A percentile compares a stretch with the other conserved stretches of the same genome.
Evolutionary conservation across 2,888 invertebrate species (phyloP).

Genomic region (Thymelicus lineola): DNA sequence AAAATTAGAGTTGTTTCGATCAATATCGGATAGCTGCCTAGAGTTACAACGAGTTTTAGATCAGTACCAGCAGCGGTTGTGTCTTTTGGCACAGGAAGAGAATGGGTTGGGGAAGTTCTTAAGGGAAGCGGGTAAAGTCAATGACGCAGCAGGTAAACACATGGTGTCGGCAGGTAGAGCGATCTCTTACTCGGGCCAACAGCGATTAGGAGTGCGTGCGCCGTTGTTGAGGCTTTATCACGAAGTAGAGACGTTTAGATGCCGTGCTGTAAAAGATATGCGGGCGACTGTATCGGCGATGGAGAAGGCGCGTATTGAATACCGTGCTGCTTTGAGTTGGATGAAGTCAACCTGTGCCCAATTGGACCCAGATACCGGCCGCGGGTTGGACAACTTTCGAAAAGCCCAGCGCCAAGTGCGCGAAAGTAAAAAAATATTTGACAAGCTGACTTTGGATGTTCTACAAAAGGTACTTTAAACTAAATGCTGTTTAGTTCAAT

Average conservation of each 20-base stretch:
- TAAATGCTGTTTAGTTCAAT: background rate
- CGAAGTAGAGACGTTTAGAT: conserved; percentile 98
- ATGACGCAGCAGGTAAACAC: conserved; percentile 91
- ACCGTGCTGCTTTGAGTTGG: conserved; percentile 97
- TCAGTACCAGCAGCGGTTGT: conserved; percentile 96
- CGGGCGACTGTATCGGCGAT: conserved; percentile 95
- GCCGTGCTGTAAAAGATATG: conserved; percentile 97
- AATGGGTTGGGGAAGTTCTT: conserved; percentile 97
- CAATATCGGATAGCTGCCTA: conserved; percentile 95
- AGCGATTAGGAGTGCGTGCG: conserved; percentile 93
- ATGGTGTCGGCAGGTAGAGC: conserved; percentile 90
- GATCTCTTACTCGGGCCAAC: conserved; percentile 95
- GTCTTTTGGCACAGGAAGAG: conserved; percentile 97
- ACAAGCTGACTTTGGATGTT: conserved; percentile 96
- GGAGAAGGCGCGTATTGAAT: conserved; percentile 98
- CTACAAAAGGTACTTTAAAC: conserved; percentile 91
- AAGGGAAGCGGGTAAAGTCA: conserved; percentile 95
- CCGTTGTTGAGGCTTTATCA: conserved; percentile 96
- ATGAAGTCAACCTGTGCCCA: conserved; percentile 99
- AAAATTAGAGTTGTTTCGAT: conserved; percentile 96
- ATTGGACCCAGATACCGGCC: conserved; percentile 98
- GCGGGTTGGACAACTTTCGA: conserved; percentile 97
- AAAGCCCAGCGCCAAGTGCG: conserved; percentile 94
- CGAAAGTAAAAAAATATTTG: conserved; percentile 94
- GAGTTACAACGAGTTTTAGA: conserved; percentile 95